Conservation (phyloP, 2,888 invertebrate species). For the Torymus auratus region DNA sequence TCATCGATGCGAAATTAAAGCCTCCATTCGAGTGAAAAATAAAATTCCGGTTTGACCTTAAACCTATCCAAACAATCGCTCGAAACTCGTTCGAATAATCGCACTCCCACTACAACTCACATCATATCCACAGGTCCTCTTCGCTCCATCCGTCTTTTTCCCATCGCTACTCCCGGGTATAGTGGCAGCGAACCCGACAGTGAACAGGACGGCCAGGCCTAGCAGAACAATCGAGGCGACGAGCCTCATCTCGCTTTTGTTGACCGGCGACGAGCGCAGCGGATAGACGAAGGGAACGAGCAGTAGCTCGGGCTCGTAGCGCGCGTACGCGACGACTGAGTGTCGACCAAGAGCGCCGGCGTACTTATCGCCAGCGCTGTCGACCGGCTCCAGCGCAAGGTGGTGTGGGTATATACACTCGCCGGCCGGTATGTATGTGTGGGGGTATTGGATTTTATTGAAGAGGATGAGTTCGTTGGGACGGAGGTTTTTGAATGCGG, state of each 20-base stretch:
- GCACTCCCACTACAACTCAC: constrained; percentile 54
- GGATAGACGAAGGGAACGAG: not conserved
- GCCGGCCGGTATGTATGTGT: too few species aligned
- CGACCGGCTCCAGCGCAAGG: too few species aligned
- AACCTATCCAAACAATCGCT: too few species aligned
- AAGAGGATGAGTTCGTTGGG: too few species aligned
- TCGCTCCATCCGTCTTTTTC: too few species aligned
- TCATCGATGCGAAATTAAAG: too few species aligned
- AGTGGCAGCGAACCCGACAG: constrained; percentile 38
- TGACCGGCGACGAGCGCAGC: not conserved
- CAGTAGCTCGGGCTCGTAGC: constrained; percentile 5
- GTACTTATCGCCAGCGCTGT: not conserved
- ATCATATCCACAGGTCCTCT: constrained; percentile 61
- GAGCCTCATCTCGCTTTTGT: constrained; percentile 17
- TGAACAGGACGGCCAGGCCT: not conserved
- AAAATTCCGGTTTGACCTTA: too few species aligned
- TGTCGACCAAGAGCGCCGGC: not conserved
- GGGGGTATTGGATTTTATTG: too few species aligned
- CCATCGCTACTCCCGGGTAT: constrained; percentile 34
- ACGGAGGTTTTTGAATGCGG: too few species aligned
- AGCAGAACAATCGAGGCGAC: constrained; percentile 17
- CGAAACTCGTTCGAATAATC: too few species aligned
- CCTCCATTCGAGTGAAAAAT: too few species aligned
- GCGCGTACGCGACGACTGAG: constrained; percentile 34
- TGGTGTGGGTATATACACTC: too few species aligned